Evolutionary conservation across 2,797 vertebrate species (phyloP), one percentile per base, ranked within the genome.

Genomic region (Scyliorhinus canicula): DNA sequence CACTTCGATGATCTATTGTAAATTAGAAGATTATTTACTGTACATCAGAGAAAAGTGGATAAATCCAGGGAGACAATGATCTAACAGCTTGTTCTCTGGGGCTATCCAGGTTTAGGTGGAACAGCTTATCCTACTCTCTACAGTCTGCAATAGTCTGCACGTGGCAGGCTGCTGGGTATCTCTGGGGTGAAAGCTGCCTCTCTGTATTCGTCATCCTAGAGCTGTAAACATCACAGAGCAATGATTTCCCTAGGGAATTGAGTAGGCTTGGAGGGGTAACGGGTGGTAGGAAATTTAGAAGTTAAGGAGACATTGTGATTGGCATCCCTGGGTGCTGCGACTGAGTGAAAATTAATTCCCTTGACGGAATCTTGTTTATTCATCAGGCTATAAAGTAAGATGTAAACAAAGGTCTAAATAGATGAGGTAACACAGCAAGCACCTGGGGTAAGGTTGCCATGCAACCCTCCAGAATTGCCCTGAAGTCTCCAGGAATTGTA

Each of bases 161-260:
- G n/a, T 65, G 19, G n/a, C 57, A 91, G 21, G n/a, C 60, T 65
- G 12, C 35, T 91, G 88, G 35, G 88, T 44, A 35, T 63, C 60
- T 57, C 57, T 65, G 6, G 7, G 31, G n/a, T 44, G n/a, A 91
- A 65, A 60, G n/a, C n/a, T 91, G 88, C 24, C 35, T 24, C 44
- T 91, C n/a, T 9, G 88, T 7, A n/a, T 65, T 91, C 40, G n/a
- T 63, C 88, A 40, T 26, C 57, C 57, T 44, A 60, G 88, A 44
- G 35, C 6, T 26, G 40, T 91, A 91, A 91, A 91, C 88, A 91
- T 91, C 88, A 40, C 88, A 91, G 44, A 57, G 40, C n/a, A 40
- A 2, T 6, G 9, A 40, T 44, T 91, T 24, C 55, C 86, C 88
- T 44, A 8, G 26, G 57, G 88, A 65, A 91, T 31, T 26, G n/a